Conservation (phyloP, 2,888 invertebrate genomes). For the Gymnocheta viridis region DNA sequence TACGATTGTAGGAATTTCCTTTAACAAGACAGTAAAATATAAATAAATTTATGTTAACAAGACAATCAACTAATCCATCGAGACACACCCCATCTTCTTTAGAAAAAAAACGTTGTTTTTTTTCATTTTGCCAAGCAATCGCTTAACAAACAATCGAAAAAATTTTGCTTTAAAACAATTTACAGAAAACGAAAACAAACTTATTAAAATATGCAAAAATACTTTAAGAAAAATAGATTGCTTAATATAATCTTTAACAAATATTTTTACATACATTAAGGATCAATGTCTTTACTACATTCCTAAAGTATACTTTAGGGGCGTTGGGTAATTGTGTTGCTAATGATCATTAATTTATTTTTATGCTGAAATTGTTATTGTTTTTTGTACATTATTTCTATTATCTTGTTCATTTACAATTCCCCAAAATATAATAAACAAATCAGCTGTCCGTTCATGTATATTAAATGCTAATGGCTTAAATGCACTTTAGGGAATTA, state of each 20-base stretch:
- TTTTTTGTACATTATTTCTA: background rate
- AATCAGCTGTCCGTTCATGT: constrained; percentile 29
- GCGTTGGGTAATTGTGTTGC: background rate
- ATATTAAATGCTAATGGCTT: constrained; percentile 4
- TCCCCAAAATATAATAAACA: constrained; percentile 22
- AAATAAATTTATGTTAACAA: no score
- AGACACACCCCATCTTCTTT: background rate
- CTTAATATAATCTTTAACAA: background rate
- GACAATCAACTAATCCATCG: no score
- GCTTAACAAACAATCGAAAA: background rate
- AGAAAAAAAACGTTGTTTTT: background rate
- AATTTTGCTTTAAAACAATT: background rate
- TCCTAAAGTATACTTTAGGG: constrained; percentile 37
- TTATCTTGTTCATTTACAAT: background rate
- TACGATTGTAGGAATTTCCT: no score
- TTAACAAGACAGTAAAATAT: no score
- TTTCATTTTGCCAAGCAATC: background rate
- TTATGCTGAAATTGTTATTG: background rate
- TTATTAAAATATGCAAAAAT: background rate
- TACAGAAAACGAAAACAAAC: background rate
- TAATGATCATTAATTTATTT: background rate
- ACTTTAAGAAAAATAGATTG: background rate
- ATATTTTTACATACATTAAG: background rate
- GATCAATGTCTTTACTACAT: background rate
- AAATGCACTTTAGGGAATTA: constrained; percentile 18